Evolutionary conservation across 2,797 vertebrate species (phyloP), one percentile per base, ranked within the genome.

Genomic region (Hydrophis major): DNA sequence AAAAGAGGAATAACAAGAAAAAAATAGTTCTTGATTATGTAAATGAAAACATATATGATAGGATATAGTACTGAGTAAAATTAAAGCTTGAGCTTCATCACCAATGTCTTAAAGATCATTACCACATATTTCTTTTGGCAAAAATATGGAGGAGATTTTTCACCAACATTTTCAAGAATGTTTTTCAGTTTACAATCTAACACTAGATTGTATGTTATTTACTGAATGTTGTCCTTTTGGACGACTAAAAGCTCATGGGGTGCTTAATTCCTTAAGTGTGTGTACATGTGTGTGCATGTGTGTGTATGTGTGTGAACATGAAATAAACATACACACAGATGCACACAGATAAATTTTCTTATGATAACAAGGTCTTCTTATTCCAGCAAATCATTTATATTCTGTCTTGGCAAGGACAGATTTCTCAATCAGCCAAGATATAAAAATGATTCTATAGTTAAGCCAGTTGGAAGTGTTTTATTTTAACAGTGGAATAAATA

Each of bases 211-310:
- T 12, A 6, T 86, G 59, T 93, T 50, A 90, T 57, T 88, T 90
- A 12, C 55, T 90, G 25, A 89, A 87, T 60, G 32, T 53, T 89
- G 14, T 93, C 25, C 53, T 83, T 18, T 61, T 55, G 32, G 37
- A 32, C 93, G 60, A 90, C 59, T 60, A 32, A 69, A 69, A 78
- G 55, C 87, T 7, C 69, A 89, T 56, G 63, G 61, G 66, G 32
- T 8, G 50, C 90, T 94, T 89, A 94, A 74, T 95, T 89, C 87
- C 59, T 83, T n/a, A 47, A 90, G 50, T 37, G 37, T 86, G 28
- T 6, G 10, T 47, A 6, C 6, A 7, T 74, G 66, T 50, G 7
- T 50, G 50, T 50, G 50, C 50, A 50, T 86, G 28, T 42, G 42
- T 56, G 69, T 6, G 6, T 74, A 16, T 37, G 5, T 32, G 28